Evolutionary conservation across 1,140 invertebrate species (phyloP).

Genomic region (Drosophila lini): DNA sequence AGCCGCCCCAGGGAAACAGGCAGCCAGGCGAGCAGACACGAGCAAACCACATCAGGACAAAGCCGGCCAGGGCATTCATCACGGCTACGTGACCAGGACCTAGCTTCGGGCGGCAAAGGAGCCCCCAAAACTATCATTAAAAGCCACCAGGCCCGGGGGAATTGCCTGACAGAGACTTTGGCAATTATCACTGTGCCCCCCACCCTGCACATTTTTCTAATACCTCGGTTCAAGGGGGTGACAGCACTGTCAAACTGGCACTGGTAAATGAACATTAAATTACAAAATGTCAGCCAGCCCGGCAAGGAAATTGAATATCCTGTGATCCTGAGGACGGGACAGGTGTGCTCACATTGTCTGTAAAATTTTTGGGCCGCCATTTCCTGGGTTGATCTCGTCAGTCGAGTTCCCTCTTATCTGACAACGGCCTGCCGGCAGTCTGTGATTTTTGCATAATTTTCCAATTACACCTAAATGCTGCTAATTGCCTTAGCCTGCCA

Average conservation of each 20-base stretch:
- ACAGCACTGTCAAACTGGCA: constrained; percentile 24
- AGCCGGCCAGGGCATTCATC: constrained; percentile 48
- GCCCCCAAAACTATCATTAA: constrained; percentile 49
- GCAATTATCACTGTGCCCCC: constrained; percentile 49
- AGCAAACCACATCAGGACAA: constrained; percentile 6
- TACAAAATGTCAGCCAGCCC: constrained; percentile 32
- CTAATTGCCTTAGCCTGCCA: constrained; percentile 55
- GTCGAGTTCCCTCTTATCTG: constrained; percentile 11
- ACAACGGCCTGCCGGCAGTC: constrained; percentile 11
- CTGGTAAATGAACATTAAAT: constrained; percentile 52
- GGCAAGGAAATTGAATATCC: constrained; percentile 72
- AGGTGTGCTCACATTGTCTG: constrained; percentile 5
- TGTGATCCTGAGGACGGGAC: constrained; percentile 25
- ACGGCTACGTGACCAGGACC: constrained; percentile 58
- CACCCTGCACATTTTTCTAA: constrained; percentile 9
- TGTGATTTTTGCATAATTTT: constrained; percentile 73
- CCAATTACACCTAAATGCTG: constrained; percentile 66
- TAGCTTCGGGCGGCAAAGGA: neutral
- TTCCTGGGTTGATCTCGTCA: neutral
- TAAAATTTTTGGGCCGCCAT: neutral
- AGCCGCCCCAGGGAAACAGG: constrained; percentile 25
- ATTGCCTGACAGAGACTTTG: constrained; percentile 29
- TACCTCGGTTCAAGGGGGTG: constrained; percentile 13
- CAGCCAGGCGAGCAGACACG: neutral
- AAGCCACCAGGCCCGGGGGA: constrained; percentile 30